These are phyloP conservation scores for Megalops atlanticus DNA, from an alignment of 2,113 vertebrate genomes.

Conservation along the genomic window DNA sequence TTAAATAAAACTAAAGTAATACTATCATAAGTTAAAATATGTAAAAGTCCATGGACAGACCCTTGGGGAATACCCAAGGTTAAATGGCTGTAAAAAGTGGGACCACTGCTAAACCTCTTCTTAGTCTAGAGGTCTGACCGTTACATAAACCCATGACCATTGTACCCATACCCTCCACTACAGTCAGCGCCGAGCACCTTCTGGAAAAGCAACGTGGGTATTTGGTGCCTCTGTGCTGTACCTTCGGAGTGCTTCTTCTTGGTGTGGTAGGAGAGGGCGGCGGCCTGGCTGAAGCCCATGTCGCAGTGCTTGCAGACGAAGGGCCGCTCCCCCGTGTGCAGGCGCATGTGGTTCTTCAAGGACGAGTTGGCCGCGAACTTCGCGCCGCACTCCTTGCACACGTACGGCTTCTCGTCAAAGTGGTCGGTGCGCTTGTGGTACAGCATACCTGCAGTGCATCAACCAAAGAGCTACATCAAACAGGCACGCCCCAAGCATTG, in stretches of 20 bases:
- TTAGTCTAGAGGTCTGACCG: too few relatives aligned
- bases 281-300: slow-evolving; percentile 85
- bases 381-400: slow-evolving; percentile 79
- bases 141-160: background rate
- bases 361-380: slow-evolving; percentile 85
- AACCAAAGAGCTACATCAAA: background rate
- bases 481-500: background rate
- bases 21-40: too few relatives aligned
- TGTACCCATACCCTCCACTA: background rate
- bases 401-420: slow-evolving; percentile 84
- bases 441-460: slow-evolving; percentile 73
- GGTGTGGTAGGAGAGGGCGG: slow-evolving; percentile 84
- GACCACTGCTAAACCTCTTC: too few relatives aligned
- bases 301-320: slow-evolving; percentile 85
- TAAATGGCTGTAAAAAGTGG: too few relatives aligned
- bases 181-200: background rate
- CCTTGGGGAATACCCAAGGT: too few relatives aligned
- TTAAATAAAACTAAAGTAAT: too few relatives aligned
- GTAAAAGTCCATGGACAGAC: too few relatives aligned
- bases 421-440: slow-evolving; percentile 88
- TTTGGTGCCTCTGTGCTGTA: slow-evolving; percentile 40
- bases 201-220: background rate
- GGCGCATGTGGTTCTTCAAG: slow-evolving; percentile 84
- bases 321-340: slow-evolving; percentile 84
- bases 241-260: slow-evolving; percentile 90